These are phyloP conservation scores for Hypselothyrea guttata DNA, from an alignment of 2,888 invertebrate species.

Conservation along the genomic window DNA sequence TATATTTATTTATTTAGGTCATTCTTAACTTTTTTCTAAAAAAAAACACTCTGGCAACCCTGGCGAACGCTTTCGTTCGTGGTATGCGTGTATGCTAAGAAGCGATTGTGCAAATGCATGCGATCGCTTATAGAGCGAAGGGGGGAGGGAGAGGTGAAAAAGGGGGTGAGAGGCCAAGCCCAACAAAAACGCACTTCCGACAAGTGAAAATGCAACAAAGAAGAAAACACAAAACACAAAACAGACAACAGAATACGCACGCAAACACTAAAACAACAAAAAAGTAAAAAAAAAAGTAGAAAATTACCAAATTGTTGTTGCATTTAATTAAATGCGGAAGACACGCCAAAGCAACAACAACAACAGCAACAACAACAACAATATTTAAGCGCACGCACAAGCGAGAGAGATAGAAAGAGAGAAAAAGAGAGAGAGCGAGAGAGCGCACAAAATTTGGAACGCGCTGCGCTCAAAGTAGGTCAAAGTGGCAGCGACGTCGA, in stretches of 20 bases:
- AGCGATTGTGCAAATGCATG: conserved; percentile 72
- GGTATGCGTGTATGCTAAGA: conserved; percentile 53
- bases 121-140: conserved; percentile 7
- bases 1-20: too few species aligned
- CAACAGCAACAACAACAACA: conserved; percentile 28
- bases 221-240: conserved; percentile 3
- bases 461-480: conserved; percentile 73
- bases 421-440: conserved; percentile 33
- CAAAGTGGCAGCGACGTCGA: conserved; percentile 66
- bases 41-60: neutral
- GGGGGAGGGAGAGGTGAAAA: conserved; percentile 6
- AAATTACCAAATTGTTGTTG: conserved; percentile 63
- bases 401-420: conserved; percentile 3
- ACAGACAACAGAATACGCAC: conserved; percentile 8
- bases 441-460: conserved; percentile 71
- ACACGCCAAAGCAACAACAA: conserved; percentile 38
- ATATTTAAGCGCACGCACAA: conserved; percentile 64
- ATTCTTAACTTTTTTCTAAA: too few species aligned
- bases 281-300: conserved; percentile 31
- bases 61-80: conserved; percentile 20
- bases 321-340: conserved; percentile 79
- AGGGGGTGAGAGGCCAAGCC: conserved; percentile 30
- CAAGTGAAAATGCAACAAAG: conserved; percentile 66
- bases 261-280: conserved; percentile 14
- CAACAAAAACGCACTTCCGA: conserved; percentile 62